Percentiles rank a stretch among this genome's conserved stretches.
phyloP scores from a whole-genome alignment of 2,113 vertebrate genomes.

The Anas platyrhynchos region DNA sequence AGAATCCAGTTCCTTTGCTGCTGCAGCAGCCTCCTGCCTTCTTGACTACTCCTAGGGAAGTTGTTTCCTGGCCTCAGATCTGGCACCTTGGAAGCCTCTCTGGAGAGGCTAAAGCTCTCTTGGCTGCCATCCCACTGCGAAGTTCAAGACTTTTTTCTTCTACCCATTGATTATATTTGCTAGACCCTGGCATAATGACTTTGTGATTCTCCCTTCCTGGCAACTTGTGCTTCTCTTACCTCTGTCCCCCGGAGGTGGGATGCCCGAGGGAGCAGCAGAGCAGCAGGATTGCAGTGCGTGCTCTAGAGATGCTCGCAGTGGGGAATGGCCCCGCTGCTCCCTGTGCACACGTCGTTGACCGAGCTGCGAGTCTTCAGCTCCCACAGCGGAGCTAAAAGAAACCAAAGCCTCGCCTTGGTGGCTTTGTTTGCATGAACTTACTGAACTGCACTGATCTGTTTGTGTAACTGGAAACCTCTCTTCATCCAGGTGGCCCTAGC shows the following conservation, averaged over 20 bases:
- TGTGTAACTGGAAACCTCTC: neutral
- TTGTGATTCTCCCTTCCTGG: neutral
- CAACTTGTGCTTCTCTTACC: neutral
- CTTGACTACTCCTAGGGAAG: too few relatives aligned
- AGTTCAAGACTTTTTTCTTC: neutral
- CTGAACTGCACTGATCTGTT: slow-evolving; percentile 13
- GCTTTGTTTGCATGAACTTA: neutral
- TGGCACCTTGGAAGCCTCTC: neutral
- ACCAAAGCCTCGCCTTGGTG: neutral
- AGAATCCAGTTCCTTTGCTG: neutral
- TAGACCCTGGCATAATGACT: neutral
- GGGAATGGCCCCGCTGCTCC: neutral
- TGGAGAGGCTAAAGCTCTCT: neutral
- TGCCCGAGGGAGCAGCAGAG: neutral
- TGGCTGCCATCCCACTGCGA: neutral
- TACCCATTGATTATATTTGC: neutral
- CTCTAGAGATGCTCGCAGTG: fast-evolving
- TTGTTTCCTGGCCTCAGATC: neutral
- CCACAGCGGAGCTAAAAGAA: neutral
- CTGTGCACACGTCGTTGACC: fast-evolving
- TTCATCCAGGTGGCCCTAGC: neutral
- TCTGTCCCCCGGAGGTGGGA: neutral
- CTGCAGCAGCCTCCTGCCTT: neutral
- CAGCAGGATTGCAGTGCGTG: fast-evolving
- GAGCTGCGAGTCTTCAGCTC: neutral